Evolutionary conservation across 2,113 vertebrate genomes (phyloP).

Genomic region (Cyprinodon tularosa): DNA sequence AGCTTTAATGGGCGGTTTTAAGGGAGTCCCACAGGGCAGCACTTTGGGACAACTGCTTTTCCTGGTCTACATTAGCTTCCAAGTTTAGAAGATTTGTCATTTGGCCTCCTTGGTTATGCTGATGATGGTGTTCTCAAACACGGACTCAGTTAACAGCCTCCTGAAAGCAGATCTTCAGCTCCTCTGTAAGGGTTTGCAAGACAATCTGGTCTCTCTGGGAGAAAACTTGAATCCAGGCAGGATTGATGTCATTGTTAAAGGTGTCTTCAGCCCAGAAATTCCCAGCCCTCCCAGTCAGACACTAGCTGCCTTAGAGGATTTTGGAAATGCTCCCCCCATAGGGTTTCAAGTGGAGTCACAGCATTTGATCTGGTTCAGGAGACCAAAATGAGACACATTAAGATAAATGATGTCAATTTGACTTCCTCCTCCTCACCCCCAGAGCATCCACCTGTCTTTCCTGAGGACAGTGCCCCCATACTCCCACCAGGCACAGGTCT

Average conservation of each 20-base stretch:
- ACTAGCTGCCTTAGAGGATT: no score
- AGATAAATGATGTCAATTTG: neutral
- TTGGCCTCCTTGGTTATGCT: no score
- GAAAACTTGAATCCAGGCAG: slow-evolving; percentile 5
- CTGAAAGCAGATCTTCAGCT: no score
- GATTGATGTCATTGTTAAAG: slow-evolving; percentile 27
- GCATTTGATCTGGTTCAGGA: neutral
- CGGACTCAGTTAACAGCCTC: no score
- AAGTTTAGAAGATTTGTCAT: no score
- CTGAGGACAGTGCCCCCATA: slow-evolving; percentile 95
- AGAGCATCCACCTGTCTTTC: slow-evolving; percentile 99
- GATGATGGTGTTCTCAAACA: no score
- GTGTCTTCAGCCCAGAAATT: slow-evolving; percentile 18
- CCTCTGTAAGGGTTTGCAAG: no score
- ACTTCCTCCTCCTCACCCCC: slow-evolving; percentile 28
- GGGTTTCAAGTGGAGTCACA: neutral
- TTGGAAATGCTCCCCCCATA: slow-evolving; percentile 22
- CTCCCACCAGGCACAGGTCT: slow-evolving; percentile 97
- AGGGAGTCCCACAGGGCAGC: no score
- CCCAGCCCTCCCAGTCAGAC: slow-evolving; percentile 6
- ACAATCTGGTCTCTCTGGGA: neutral
- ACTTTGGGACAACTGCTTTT: no score
- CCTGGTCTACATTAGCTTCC: no score
- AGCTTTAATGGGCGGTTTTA: no score
- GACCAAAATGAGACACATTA: neutral